These are phyloP conservation scores for Peromyscus nudipes DNA, from an alignment of 2,797 vertebrate genomes.

Conservation along the genomic window DNA sequence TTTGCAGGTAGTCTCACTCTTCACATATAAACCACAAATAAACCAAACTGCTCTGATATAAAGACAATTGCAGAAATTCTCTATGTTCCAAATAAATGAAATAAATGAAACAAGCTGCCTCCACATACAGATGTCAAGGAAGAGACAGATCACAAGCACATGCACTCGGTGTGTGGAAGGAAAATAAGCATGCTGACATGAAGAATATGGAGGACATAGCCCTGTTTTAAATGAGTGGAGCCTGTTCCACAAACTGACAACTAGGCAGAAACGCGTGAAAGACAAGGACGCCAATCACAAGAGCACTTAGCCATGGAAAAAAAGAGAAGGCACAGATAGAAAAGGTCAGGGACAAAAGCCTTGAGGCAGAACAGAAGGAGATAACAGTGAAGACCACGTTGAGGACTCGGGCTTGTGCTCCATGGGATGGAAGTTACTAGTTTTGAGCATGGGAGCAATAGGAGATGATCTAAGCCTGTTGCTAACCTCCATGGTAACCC, in stretches of 20 bases:
- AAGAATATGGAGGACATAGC: background rate
- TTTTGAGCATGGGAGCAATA: background rate
- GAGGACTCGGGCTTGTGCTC: background rate
- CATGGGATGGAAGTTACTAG: background rate
- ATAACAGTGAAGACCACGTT: background rate
- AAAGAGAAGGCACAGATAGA: background rate
- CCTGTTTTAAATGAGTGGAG: background rate
- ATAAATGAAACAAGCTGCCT: background rate
- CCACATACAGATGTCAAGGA: background rate
- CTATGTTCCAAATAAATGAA: background rate
- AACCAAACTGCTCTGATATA: constrained; percentile 9
- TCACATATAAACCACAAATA: background rate
- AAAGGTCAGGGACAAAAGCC: background rate
- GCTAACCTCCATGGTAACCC: background rate
- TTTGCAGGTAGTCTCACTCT: background rate
- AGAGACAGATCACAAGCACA: background rate
- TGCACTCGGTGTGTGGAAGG: background rate
- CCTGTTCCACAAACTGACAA: background rate
- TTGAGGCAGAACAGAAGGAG: background rate
- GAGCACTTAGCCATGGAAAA: background rate
- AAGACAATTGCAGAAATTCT: constrained; percentile 9
- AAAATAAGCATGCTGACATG: background rate
- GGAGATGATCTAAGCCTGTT: background rate
- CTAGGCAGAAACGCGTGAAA: background rate
- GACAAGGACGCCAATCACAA: background rate